Evolutionary conservation across 2,113 vertebrate species (phyloP).

Genomic region (Rhinolophus ferrumequinum): DNA sequence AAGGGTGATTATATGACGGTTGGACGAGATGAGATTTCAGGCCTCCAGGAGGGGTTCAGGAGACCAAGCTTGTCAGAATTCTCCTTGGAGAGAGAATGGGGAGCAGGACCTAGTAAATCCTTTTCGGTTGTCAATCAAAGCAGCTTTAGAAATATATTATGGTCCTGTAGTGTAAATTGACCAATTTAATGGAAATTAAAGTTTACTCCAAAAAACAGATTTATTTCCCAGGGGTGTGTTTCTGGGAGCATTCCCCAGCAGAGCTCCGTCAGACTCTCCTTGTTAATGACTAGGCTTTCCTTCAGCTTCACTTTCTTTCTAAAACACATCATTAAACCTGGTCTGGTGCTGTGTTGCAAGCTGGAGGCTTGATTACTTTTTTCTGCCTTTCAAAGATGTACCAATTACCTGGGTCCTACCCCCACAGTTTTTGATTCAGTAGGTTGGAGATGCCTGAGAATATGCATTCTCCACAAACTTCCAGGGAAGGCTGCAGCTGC

Average conservation of each 20-base stretch:
- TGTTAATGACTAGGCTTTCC: not conserved
- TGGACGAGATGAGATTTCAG: not conserved
- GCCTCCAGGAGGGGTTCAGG: not conserved
- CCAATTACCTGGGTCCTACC: too few species aligned
- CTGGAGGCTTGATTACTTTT: conserved; percentile 1
- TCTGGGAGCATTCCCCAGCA: not conserved
- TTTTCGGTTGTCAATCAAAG: conserved; percentile 43
- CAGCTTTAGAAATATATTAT: conserved; percentile 38
- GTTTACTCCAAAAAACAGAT: not conserved
- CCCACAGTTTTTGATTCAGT: not conserved
- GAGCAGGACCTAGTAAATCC: not conserved
- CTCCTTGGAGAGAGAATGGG: not conserved
- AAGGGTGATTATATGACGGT: not conserved
- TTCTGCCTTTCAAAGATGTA: conserved; percentile 45
- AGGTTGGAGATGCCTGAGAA: not conserved
- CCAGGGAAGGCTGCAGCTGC: not conserved
- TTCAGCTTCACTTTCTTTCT: not conserved
- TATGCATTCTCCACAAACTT: not conserved
- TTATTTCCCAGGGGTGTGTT: conserved; percentile 35
- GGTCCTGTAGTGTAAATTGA: conserved; percentile 39
- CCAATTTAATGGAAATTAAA: conserved; percentile 60
- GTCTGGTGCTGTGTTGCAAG: not conserved
- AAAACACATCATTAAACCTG: conserved; percentile 26
- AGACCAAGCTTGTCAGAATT: not conserved
- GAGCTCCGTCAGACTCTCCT: not conserved